Base-by-base conservation (phyloP, 1,140 invertebrate species). In the Caerostris darwini region DNA sequence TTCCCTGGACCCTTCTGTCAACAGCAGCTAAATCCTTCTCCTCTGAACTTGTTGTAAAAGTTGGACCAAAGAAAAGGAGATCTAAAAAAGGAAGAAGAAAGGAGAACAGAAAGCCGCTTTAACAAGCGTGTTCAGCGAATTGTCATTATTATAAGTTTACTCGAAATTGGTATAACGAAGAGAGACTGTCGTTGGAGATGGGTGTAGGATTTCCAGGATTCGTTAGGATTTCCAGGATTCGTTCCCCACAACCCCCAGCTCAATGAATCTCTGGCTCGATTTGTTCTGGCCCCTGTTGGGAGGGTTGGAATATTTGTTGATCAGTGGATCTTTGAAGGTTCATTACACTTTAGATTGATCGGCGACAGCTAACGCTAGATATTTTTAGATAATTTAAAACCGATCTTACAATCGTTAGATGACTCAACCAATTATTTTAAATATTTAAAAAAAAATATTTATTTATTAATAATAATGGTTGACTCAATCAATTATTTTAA, bases 121-220 rank as follows among this genome's bases (percentile, higher is more conserved):
- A 89, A 89, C 87, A 69, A 89, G 87, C 64, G 71, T 89, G 61
- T 56, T 89, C 87, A 69, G 87, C 64, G 50, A 69, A 69, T 56
- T 69, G 64, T 69, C 64, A 69, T 89, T 89, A 89, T 69, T 69
- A 89, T 69, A 59, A 89, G 87, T 50, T 89, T 89, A 69, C 86
- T 88, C 17, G n/a, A 69, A 69, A 56, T 19, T 71, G 61, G 61
- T 69, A 83, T 83, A 83, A 83, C 54, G 81, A 83, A 83, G 17
- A 7, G 14, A 57, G 17, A 34, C 34, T 53, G 81, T 83, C 81
- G 56, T 83, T 56, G 7, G 5, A 83, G 53, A 83, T 17, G 0
- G 54, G 81, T 71, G 50, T 19, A 50, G 69, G 7, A 7, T 71
- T 7, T 8, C 7, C 7, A 4, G 69, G n/a, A 19, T 71, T 71